Evolutionary conservation across 1,140 invertebrate genomes (phyloP), one percentile per base, ranked within the genome.

Genomic region (Tetranychus cinnabarinus): DNA sequence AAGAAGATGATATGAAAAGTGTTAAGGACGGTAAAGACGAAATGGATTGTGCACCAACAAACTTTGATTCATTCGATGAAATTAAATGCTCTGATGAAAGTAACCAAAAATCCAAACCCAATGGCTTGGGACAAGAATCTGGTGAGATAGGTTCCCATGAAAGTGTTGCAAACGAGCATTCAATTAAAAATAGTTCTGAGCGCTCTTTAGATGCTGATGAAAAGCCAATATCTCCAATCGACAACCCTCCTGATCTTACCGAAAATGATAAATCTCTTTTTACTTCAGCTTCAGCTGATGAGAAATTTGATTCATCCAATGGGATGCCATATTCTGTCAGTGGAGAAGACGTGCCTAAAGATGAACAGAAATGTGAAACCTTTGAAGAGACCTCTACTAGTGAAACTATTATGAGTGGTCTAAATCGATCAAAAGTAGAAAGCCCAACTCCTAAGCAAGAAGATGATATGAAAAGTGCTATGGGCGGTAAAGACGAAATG

Each of bases 21-120:
- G 82, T 97, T 48, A 71, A 81, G 68, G 72, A 62, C 0, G 81
- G 82, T 5, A 72, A 87, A 56, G 92, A 97, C 75, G 67, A 97
- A 8, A 97, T 97, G 90, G 91, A 82, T 0, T 97, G 92, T 71
- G 91, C 93, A 0, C 91, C 97, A 73, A 97, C 93, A 47, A n/a
- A n/a, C n/a, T n/a, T n/a, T n/a, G n/a, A n/a, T n/a, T n/a, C n/a
- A n/a, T n/a, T n/a, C n/a, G n/a, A n/a, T n/a, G n/a, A n/a, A n/a
- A n/a, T n/a, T n/a, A n/a, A n/a, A n/a, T n/a, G n/a, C n/a, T n/a
- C n/a, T n/a, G n/a, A n/a, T n/a, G n/a, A n/a, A n/a, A n/a, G n/a
- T n/a, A n/a, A n/a, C n/a, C n/a, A n/a, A n/a, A n/a, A n/a, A n/a
- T n/a, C n/a, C n/a, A n/a, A n/a, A n/a, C n/a, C n/a, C n/a, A n/a